phyloP scores from a whole-genome alignment of 2,888 invertebrate species.

The Agrotis segetum region DNA sequence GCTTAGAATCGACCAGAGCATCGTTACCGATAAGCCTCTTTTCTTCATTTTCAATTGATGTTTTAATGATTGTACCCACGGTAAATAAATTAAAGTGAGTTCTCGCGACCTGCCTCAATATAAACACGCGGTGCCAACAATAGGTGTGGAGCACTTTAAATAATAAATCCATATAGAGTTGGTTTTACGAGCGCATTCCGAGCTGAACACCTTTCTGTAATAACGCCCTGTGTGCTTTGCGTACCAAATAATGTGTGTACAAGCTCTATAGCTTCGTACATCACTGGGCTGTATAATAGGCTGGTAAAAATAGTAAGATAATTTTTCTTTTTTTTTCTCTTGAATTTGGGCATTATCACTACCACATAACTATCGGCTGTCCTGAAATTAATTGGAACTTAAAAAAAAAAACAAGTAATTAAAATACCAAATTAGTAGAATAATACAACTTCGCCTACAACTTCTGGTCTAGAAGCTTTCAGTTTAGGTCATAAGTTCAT shows the following conservation, averaged over 20 bases:
- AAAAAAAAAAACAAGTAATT: no score
- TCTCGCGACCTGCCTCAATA: constrained; percentile 71
- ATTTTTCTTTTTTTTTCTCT: neutral
- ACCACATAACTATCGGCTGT: no score
- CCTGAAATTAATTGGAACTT: neutral
- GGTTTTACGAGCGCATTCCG: constrained; percentile 84
- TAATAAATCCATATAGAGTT: constrained; percentile 83
- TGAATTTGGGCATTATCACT: neutral
- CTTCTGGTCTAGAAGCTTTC: neutral
- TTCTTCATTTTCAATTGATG: constrained; percentile 21
- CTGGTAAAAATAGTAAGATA: neutral
- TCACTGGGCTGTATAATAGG: constrained; percentile 20
- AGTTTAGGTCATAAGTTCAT: neutral
- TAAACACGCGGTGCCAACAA: constrained; percentile 77
- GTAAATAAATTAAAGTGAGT: constrained; percentile 53
- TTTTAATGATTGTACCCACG: constrained; percentile 31
- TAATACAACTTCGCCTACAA: neutral
- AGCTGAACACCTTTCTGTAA: constrained; percentile 82
- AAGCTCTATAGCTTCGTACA: constrained; percentile 29
- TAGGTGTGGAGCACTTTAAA: constrained; percentile 82
- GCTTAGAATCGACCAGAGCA: no score
- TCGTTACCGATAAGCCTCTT: no score
- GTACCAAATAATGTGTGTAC: constrained; percentile 56
- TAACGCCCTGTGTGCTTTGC: constrained; percentile 62
- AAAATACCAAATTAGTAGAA: neutral